Evolutionary conservation across 2,113 vertebrate species (phyloP), one percentile per base, ranked within the genome.

Genomic region (Hippocampus comes): DNA sequence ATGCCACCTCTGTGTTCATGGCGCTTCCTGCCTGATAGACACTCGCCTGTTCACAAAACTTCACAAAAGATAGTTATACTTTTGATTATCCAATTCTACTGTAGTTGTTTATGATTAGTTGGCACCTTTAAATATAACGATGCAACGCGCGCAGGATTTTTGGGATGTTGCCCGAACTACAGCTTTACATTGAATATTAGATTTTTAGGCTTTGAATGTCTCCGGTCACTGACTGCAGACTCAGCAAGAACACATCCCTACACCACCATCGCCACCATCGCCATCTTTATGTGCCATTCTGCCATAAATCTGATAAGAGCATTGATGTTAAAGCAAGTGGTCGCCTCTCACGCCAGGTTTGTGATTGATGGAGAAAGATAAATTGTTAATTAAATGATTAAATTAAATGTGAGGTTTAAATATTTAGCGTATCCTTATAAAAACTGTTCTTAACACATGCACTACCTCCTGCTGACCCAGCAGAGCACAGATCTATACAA

Each of bases 401-500:
- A 20, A 82, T 94, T 94, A 94, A 92, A 89, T 86, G 87, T 83
- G 88, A 92, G 91, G 92, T 94, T 95, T 95, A 94, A 96, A 95
- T 93, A 94, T 94, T 95, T 95, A 95, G 95, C 92, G 81, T 88
- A 80, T 91, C 89, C 94, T 96, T 94, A 95, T 94, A 94, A 94
- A 94, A 95, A 95, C 93, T 94, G 94, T 93, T 94, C 93, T 92
- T 94, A 90, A 93, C 94, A 92, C 93, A 94, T 91, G 91, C 59
- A 34, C 25, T 60, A n/a, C 63, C 38, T 41, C 61, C 34, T n/a
- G 61, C 20, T 42, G 38, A 20, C 17, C 38, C 38, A n/a, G 12
- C 59, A n/a, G 15, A 63, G n/a, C 23, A 25, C 56, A 57, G 56
- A 57, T 25, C 11, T 21, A 57, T 57, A n/a, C 23, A 12, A 11